Evolutionary conservation across 2,113 vertebrate genomes (phyloP), one percentile per base, ranked within the genome.

Genomic region (Balaeniceps rex): DNA sequence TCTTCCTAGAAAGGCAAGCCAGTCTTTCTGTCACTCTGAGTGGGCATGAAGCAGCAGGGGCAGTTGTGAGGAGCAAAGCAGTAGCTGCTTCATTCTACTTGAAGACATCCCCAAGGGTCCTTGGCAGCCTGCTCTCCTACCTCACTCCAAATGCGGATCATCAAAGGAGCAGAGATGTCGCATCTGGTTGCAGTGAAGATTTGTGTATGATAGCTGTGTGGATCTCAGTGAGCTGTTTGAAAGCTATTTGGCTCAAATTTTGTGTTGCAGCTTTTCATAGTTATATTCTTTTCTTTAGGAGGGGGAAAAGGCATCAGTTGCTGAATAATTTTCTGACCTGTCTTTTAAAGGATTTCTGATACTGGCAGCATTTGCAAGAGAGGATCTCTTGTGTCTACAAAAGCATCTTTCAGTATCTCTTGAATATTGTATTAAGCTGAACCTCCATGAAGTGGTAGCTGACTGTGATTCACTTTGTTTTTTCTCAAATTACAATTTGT

Each of bases 21-120:
- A 28, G 34, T 15, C 11, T 60, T 66, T 33, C 29, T 82, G 21
- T 21, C 51, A 5, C 58, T 36, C 52, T 34, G 47, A 54, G 52
- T 23, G 22, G 11, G 16, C 72, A 63, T 46, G 78, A 46, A 49
- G 82, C 58, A 94, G 18, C 49, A 72, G 44, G 40, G 6, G 28
- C 28, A 14, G 11, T 19, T 38, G 34, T 36, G 52, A 17, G 57
- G 36, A 57, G 21, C 0, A 0, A 38, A 81, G 63, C 17, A 42
- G 23, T 18, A 58, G 44, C 49, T 69, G 47, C 54, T 58, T 70
- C 25, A 7, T 65, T 83, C 31, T 5, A 2, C 14, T 19, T 72
- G 12, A 60, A 69, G 36, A 16, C 38, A 44, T 44, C 18, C 8
- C 15, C 25, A 46, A 8, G 44, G 31, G 14, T 52, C 79, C 61